Base-by-base conservation (phyloP, 1,140 invertebrate species). In the Temnothorax curvispinosus region DNA sequence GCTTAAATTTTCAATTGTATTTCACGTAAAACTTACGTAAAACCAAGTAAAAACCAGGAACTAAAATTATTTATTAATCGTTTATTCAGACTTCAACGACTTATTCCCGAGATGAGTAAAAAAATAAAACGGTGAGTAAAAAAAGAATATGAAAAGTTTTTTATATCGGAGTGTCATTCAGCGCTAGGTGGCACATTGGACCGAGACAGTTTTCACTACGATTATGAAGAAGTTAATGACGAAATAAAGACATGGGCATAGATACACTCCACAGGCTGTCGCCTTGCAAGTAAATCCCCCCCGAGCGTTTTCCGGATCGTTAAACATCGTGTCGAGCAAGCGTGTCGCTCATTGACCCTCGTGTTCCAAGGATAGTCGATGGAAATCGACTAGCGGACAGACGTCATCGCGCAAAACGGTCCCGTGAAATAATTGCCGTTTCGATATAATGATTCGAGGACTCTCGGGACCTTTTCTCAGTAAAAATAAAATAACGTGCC, bases 221-320 rank as follows among this genome's bases (percentile, higher is more conserved):
- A 82, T 60, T 82, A 32, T 35, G 0, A 74, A 58, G 50, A 67
- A 60, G 6, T 65, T 56, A 35, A 58, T 80, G 27, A 47, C 38
- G 21, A 76, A 54, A 88, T 56, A 32, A 62, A 62, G 77, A 74
- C 21, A 50, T 41, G 41, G 8, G 6, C 27, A 62, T 32, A 58
- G 54, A 41, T 32, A n/a, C 7, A 60, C 15, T 78, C 32, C 18
- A 27, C n/a, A 80, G 11, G 8, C 9, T 89, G 72, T 87, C 78
- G 87, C 65, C 86, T 87, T 75, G 69, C 75, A 62, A 54, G 41
- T 52, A 62, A 27, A 80, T 56, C 67, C 69, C 69, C 52, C 65
- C 82, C 69, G 65, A 41, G 54, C 47, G 58, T 90, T 90, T 90
- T 90, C 89, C 89, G 64, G 64, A 90, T 90, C 89, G 77, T 88